phyloP scores from a whole-genome alignment of 2,797 vertebrate species.

The Lepus townsendii region DNA sequence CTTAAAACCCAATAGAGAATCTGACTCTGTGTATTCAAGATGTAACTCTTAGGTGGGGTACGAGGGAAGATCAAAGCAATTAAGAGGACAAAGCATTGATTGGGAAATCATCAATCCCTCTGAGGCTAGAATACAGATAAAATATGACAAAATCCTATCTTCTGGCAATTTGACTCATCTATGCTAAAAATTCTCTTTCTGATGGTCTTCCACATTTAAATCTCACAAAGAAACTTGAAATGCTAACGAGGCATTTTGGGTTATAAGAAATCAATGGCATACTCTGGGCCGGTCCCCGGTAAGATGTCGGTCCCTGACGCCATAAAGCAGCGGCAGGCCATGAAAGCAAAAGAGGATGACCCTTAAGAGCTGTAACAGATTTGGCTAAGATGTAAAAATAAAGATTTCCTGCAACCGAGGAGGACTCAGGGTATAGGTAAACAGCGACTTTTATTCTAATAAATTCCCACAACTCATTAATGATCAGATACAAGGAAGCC shows the following conservation, averaged over 20 bases:
- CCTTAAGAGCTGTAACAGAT: background rate
- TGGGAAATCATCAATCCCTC: background rate
- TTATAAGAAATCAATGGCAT: background rate
- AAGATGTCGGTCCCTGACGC: background rate
- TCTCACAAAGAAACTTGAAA: background rate
- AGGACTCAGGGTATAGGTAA: background rate
- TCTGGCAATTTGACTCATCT: slow-evolving; percentile 51
- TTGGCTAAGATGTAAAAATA: slow-evolving; percentile 49
- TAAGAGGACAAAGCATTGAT: background rate
- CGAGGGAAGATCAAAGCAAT: slow-evolving; percentile 28
- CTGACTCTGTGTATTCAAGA: background rate
- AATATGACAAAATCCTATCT: background rate
- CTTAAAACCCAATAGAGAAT: slow-evolving; percentile 36
- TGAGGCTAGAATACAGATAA: slow-evolving; percentile 2
- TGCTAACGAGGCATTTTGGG: background rate
- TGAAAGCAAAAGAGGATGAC: background rate
- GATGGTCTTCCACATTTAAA: background rate
- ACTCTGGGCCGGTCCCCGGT: background rate
- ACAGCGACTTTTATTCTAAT: background rate
- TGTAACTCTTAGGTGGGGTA: background rate
- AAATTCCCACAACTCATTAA: slow-evolving; percentile 25
- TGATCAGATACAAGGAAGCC: background rate
- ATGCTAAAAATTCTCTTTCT: slow-evolving; percentile 51
- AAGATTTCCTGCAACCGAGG: slow-evolving; percentile 33
- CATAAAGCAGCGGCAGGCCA: background rate